A percentile compares a stretch with the other conserved stretches of the same genome.
phyloP scores from a whole-genome alignment of 2,888 invertebrate genomes.

The Andrena bucephala region DNA sequence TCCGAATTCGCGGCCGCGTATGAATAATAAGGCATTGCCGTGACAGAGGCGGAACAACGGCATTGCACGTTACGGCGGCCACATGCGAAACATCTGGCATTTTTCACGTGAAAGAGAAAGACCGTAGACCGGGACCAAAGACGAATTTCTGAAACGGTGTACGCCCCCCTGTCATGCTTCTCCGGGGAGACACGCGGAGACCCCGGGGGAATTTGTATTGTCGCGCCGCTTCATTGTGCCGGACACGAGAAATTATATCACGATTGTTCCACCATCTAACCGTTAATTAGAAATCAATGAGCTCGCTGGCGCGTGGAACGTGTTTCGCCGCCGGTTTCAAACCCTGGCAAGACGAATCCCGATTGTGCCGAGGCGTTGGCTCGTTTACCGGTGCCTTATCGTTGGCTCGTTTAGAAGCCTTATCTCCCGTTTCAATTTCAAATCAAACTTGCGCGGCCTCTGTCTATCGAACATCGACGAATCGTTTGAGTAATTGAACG shows the following conservation, averaged over 20 bases:
- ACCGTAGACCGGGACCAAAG: constrained; percentile 73
- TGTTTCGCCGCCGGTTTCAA: constrained; percentile 5
- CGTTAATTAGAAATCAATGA: constrained; percentile 84
- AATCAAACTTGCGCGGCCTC: background rate
- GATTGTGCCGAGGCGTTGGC: constrained; percentile 52
- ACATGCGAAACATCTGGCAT: constrained; percentile 85
- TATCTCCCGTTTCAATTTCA: background rate
- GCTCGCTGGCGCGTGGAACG: constrained; percentile 76
- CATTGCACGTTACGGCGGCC: constrained; percentile 75
- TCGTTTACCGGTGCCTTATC: constrained; percentile 4
- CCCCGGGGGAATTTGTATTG: constrained; percentile 80
- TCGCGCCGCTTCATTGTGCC: constrained; percentile 76
- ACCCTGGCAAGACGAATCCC: background rate
- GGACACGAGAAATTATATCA: constrained; percentile 80
- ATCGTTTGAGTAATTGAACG: background rate
- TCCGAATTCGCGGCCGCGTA: constrained; percentile 70
- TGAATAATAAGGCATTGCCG: constrained; percentile 74
- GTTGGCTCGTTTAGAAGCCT: background rate
- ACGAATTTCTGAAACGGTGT: constrained; percentile 83
- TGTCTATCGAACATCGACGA: background rate
- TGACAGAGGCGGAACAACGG: constrained; percentile 70
- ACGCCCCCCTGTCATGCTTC: constrained; percentile 84
- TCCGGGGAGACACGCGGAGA: constrained; percentile 66
- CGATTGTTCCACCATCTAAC: constrained; percentile 82
- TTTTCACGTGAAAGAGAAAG: constrained; percentile 83